phyloP scores from a whole-genome alignment of 1,140 invertebrate species.

The Samia ricini region DNA sequence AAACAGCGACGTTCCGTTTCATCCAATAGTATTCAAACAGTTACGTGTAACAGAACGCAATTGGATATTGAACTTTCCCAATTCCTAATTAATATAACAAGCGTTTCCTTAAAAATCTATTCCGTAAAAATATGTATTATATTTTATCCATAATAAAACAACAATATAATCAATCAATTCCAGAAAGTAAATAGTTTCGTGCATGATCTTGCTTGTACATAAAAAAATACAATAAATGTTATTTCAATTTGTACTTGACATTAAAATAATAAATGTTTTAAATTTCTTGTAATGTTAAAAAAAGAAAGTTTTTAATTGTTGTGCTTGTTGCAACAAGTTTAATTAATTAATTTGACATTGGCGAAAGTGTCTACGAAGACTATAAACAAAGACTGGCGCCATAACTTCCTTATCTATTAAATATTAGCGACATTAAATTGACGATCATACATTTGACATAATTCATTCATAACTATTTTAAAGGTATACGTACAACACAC shows the following conservation, averaged over 20 bases:
- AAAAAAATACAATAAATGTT: slow-evolving; percentile 3
- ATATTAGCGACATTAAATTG: slow-evolving; percentile 9
- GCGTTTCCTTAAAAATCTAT: not conserved
- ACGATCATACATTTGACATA: slow-evolving; percentile 23
- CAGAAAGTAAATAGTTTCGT: slow-evolving; percentile 13
- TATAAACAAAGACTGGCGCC: slow-evolving; percentile 3
- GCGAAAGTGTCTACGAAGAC: not conserved
- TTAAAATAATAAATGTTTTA: not conserved
- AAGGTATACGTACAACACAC: slow-evolving; percentile 58
- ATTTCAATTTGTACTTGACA: slow-evolving; percentile 8
- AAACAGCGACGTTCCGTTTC: slow-evolving; percentile 7
- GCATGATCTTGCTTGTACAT: slow-evolving; percentile 6
- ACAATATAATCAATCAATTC: slow-evolving; percentile 21
- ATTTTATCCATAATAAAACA: slow-evolving; percentile 3
- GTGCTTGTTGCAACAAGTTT: not conserved
- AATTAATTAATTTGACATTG: not conserved
- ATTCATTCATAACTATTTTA: slow-evolving; percentile 25
- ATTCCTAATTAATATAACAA: not conserved
- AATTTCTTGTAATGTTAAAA: no score
- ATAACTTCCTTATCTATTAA: not conserved
- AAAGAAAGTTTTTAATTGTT: no score
- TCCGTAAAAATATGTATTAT: not conserved
- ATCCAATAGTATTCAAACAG: not conserved
- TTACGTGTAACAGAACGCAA: slow-evolving; percentile 16
- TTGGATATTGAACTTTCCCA: not conserved